These are phyloP conservation scores for Cebidichthys violaceus DNA, from an alignment of 2,113 vertebrate genomes.

Conservation along the genomic window DNA sequence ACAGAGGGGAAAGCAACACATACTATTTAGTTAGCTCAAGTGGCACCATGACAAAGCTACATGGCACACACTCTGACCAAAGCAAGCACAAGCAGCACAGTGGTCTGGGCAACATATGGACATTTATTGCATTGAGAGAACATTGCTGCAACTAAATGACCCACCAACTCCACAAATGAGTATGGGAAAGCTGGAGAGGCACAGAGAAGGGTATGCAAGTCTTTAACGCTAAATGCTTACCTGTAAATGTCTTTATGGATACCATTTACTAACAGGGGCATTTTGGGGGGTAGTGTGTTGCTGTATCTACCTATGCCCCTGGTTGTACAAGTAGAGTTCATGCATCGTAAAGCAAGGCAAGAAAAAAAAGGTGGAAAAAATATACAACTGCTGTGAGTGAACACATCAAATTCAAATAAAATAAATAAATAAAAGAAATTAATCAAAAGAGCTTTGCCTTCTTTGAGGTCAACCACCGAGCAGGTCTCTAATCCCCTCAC, in stretches of 20 bases:
- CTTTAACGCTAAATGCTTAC: conserved; percentile 82
- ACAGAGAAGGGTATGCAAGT: conserved; percentile 33
- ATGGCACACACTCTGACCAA: conserved; percentile 35
- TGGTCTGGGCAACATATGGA: conserved; percentile 18
- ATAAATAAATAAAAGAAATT: conserved; percentile 9
- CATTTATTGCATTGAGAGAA: conserved; percentile 24
- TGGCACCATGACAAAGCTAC: conserved; percentile 39
- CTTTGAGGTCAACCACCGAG: conserved; percentile 47
- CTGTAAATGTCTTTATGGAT: conserved; percentile 93
- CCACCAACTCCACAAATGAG: conserved; percentile 54
- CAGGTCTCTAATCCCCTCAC: conserved; percentile 40
- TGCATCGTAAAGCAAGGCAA: conserved; percentile 68
- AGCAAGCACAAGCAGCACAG: conserved; percentile 61
- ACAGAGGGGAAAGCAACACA: conserved; percentile 45
- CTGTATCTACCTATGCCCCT: conserved; percentile 90
- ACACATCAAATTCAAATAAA: conserved; percentile 45
- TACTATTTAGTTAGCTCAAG: conserved; percentile 2
- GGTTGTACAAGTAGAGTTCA: conserved; percentile 73
- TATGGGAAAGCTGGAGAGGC: conserved; percentile 37
- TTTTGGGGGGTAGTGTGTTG: conserved; percentile 94
- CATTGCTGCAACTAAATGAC: conserved; percentile 29
- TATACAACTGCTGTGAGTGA: conserved; percentile 56
- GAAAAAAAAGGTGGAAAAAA: conserved; percentile 49
- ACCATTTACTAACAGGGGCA: conserved; percentile 93
- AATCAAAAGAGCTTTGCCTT: conserved; percentile 46